Base-by-base conservation (phyloP, 2,797 vertebrate species). In the Florisuga fusca region DNA sequence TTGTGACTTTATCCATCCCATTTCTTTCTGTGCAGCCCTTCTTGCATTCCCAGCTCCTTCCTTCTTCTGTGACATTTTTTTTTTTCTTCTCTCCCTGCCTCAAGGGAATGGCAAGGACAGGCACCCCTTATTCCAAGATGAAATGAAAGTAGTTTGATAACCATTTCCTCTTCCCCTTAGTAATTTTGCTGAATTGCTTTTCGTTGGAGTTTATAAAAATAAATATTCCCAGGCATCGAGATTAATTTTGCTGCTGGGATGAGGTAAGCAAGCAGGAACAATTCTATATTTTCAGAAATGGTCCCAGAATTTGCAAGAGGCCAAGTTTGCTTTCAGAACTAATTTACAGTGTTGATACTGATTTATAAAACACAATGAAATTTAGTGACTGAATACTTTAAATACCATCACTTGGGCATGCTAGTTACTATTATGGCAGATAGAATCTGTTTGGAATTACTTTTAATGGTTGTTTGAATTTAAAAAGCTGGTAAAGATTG, bases 391-490 rank as follows among this genome's bases (percentile, higher is more conserved):
- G 53, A 13, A 19, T 46, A 46, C 48, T 84, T 94, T 76, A 91
- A 85, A 91, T 85, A 84, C 41, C 69, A 84, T 86, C 76, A 92
- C 84, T 43, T 91, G 58, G 75, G 43, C 73, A 64, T 43, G 38
- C 29, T 92, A 87, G 54, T 71, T 50, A 55, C 36, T 89, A 20
- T 77, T 94, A 46, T 80, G 81, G 78, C 62, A 72, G 82, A 88
- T 84, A 91, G 71, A 94, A 91, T 92, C 92, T 96, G 94, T 93
- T 93, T 92, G 84, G 90, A 93, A 95, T 95, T 93, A 93, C 79
- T 91, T 94, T 89, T 92, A 94, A 94, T 94, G 82, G 54, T 84
- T 88, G 63, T 67, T 94, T 94, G 92, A 96, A 95, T 95, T 93
- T 45, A 88, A 93, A 94, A 96, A 72, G 29, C 93, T 95, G 89